Base-by-base conservation (phyloP, 2,797 vertebrate genomes). In the Prunella strophiata region DNA sequence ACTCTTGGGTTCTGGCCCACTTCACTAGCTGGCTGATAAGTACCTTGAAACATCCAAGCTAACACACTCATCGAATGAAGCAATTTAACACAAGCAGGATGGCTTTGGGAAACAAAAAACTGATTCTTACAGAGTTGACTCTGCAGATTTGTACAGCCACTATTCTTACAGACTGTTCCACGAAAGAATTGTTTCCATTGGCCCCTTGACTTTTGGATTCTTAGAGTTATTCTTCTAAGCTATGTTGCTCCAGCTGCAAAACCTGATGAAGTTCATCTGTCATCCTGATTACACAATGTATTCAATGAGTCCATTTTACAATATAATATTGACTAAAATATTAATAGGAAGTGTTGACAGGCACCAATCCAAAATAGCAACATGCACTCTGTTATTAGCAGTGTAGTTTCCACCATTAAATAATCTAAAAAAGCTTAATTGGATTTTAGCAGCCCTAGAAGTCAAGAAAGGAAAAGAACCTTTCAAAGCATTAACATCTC, bases 361-460 rank as follows among this genome's bases (percentile, higher is more conserved):
- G 43, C 77, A 74, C 65, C 61, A 89, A 86, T 50, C 67, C 29
- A 94, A 94, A 97, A 94, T 36, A 94, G 48, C 42, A 95, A 93
- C 50, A 82, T 23, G 15, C 40, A 59, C 68, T 90, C 79, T 48
- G 17, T 45, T 63, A 93, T 57, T 68, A 91, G 36, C 59, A 68
- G 43, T 71, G 62, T 76, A 17, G 16, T 76, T 82, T 95, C 63
- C 85, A 74, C 62, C 86, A 83, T 63, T 88, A 86, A 85, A 75
- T 45, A 95, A 57, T 45, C 63, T 71, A 43, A 70, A 62, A 52
- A 52, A 40, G 27, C 74, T 92, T 94, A 94, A 94, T 92, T 96
- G 92, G 68, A 68, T 75, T 89, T 93, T 86, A 92, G 76, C 59
- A 45, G 45, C 36, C 7, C 32, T 81, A 74, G 27, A 58, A 92